Conservation (phyloP, 2,888 invertebrate species). For the Rugalucina vietnamica region DNA sequence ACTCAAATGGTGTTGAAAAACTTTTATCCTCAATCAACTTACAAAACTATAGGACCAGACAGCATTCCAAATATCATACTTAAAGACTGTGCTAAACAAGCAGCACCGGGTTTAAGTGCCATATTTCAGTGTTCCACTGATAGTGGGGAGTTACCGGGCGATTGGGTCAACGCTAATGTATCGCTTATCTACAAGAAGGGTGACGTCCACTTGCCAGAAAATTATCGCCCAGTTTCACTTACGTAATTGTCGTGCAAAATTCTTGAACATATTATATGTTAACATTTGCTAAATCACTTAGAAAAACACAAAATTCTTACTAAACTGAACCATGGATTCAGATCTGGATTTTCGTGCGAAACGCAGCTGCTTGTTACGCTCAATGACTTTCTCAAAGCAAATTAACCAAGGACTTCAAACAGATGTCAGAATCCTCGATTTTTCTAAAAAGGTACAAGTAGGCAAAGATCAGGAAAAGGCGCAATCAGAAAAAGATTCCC, state of each 20-base stretch:
- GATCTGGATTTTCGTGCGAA: constrained; percentile 9
- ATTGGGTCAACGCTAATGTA: constrained; percentile 19
- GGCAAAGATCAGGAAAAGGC: no score
- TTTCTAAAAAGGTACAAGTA: no score
- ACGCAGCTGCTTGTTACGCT: not conserved
- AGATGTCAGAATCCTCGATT: constrained; percentile 8
- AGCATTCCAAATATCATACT: constrained; percentile 16
- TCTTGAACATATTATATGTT: constrained; percentile 26
- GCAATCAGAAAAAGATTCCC: no score
- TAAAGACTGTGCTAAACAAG: constrained; percentile 20
- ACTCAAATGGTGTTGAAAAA: not conserved
- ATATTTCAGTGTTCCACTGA: constrained; percentile 16
- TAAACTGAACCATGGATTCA: constrained; percentile 24
- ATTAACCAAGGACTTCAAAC: not conserved
- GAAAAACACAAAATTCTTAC: constrained; percentile 12
- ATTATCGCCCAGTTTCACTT: constrained; percentile 12
- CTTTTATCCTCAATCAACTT: not conserved
- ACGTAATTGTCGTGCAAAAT: constrained; percentile 5
- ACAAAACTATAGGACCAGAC: constrained; percentile 15
- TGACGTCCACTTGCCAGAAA: constrained; percentile 16
- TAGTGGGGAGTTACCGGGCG: not conserved
- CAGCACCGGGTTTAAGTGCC: constrained; percentile 14
- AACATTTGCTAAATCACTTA: not conserved
- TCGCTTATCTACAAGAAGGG: constrained; percentile 13
- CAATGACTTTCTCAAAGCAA: not conserved